phyloP scores from a whole-genome alignment of 2,797 vertebrate species.

The Falco naumanni region DNA sequence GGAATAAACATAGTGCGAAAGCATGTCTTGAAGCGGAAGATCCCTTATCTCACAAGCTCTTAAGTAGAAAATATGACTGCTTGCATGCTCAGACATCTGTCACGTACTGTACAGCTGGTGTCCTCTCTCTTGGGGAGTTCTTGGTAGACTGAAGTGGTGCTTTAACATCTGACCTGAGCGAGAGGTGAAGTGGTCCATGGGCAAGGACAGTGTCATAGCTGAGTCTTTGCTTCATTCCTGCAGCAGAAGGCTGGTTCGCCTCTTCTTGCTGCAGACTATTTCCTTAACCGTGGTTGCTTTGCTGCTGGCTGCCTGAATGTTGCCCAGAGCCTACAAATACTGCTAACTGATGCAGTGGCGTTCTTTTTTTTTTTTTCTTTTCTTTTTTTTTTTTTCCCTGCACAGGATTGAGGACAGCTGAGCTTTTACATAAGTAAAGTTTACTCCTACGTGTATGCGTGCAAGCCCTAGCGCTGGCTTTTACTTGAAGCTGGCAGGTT shows the following conservation, averaged over 20 bases:
- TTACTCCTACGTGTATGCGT: not conserved
- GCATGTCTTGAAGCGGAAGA: not conserved
- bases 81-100: not conserved
- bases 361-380: not conserved
- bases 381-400: not conserved
- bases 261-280: not conserved
- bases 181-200: not conserved
- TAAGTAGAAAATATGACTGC: not conserved
- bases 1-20: not conserved
- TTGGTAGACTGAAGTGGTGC: not conserved
- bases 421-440: slow-evolving; percentile 25
- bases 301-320: not conserved
- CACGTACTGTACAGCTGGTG: not conserved
- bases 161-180: not conserved
- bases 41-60: not conserved
- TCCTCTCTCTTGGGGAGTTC: not conserved
- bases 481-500: not conserved
- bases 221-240: not conserved
- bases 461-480: not conserved
- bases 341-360: not conserved
- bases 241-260: not conserved
- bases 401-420: not conserved
- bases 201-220: not conserved
- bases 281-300: not conserved
- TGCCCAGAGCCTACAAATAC: not conserved